These are phyloP conservation scores for Choristoneura fumiferana DNA, from an alignment of 1,140 invertebrate genomes.

Conservation along the genomic window DNA sequence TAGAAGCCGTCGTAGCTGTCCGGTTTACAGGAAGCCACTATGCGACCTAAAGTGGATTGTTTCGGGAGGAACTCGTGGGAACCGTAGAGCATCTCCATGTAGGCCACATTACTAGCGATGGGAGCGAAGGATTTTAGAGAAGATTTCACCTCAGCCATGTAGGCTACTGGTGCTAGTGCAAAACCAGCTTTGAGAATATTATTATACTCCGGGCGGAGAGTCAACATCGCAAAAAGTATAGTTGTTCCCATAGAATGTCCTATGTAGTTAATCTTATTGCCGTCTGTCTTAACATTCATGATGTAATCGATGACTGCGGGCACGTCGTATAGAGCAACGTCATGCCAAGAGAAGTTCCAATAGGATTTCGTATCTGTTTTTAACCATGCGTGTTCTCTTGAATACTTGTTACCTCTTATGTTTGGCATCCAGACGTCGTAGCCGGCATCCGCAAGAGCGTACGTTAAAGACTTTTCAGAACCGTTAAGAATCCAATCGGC, in stretches of 20 bases:
- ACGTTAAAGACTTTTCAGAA: constrained; percentile 81
- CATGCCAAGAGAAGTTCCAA: constrained; percentile 85
- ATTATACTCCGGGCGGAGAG: constrained; percentile 84
- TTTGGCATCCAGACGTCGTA: constrained; percentile 86
- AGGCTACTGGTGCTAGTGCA: constrained; percentile 87
- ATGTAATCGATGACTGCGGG: constrained; percentile 87
- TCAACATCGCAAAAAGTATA: constrained; percentile 81
- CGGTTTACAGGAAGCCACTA: constrained; percentile 80
- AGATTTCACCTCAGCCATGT: constrained; percentile 83
- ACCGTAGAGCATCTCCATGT: constrained; percentile 80
- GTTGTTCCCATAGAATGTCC: constrained; percentile 86
- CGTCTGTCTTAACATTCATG: constrained; percentile 73
- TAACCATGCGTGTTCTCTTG: constrained; percentile 73
- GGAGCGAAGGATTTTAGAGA: constrained; percentile 82
- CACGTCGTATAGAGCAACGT: constrained; percentile 85
- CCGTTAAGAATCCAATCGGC: constrained; percentile 88
- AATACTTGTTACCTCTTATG: constrained; percentile 81
- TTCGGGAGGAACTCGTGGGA: constrained; percentile 83
- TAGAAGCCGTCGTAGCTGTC: constrained; percentile 76
- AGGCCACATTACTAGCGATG: constrained; percentile 78
- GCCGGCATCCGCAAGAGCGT: constrained; percentile 80
- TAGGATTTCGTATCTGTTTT: constrained; percentile 76
- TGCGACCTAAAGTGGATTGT: constrained; percentile 77
- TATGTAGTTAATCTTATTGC: constrained; percentile 80
- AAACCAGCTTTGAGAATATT: constrained; percentile 80